phyloP scores from a whole-genome alignment of 64 coral and sea anemone genomes.

The Pocillopora verrucosa region DNA sequence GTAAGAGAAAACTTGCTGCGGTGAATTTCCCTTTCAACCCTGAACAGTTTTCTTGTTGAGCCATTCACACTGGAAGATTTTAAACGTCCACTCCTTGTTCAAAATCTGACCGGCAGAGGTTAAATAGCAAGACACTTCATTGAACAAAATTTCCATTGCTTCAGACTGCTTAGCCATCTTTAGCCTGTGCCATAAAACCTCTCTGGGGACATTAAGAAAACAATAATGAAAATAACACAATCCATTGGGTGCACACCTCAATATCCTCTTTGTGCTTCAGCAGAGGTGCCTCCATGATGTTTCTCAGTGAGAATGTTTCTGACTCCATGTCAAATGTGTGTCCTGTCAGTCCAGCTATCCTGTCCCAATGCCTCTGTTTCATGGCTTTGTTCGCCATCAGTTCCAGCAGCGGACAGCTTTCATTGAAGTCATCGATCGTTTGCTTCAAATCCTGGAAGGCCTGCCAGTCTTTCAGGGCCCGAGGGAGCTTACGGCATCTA shows the following conservation, averaged over 20 bases:
- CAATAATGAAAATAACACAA: not conserved
- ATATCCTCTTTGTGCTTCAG: slow-evolving; percentile 97
- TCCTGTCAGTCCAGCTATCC: slow-evolving; percentile 86
- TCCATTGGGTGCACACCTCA: slow-evolving; percentile 46
- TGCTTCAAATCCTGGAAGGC: slow-evolving; percentile 92
- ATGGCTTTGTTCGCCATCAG: slow-evolving; percentile 99
- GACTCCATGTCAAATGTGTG: slow-evolving; percentile 98
- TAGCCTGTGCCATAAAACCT: no score
- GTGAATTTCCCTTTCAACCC: no score
- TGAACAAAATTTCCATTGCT: no score
- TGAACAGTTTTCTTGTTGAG: no score
- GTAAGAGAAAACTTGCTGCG: no score
- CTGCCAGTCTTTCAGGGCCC: slow-evolving; percentile 98
- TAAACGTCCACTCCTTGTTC: no score
- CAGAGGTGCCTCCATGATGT: slow-evolving; percentile 98
- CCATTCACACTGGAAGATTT: no score
- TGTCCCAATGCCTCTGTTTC: slow-evolving; percentile 92
- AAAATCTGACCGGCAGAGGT: no score
- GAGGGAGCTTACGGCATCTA: slow-evolving; percentile 93
- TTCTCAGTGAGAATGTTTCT: slow-evolving; percentile 90
- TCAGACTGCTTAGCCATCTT: no score
- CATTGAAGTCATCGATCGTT: slow-evolving; percentile 99
- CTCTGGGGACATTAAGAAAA: not conserved
- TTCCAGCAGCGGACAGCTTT: slow-evolving; percentile 92
- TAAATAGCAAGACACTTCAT: no score